A percentile compares a stretch with the other conserved stretches of the same genome.
phyloP scores from a whole-genome alignment of 64 coral and sea anemone genomes.

The Pachyseris speciosa region DNA sequence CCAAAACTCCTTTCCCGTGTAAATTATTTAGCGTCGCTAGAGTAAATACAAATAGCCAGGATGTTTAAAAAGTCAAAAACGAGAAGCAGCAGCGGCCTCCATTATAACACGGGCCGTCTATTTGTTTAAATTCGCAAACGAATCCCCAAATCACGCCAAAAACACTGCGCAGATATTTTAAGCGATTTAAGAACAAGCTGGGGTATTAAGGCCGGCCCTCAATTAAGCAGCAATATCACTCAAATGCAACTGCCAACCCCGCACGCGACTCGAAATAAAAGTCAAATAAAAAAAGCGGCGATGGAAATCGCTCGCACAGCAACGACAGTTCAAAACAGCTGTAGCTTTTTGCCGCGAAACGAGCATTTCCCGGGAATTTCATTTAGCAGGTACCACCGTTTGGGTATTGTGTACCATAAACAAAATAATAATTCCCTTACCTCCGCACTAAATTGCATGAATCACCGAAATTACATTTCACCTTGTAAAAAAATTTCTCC shows the following conservation, averaged over 20 bases:
- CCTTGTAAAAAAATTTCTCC: not conserved
- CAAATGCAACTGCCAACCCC: not conserved
- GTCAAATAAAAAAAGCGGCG: not conserved
- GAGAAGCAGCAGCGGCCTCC: not conserved
- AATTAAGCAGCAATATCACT: constrained; percentile 42
- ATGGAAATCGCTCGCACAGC: not conserved
- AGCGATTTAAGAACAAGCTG: not conserved
- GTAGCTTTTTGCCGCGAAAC: not conserved
- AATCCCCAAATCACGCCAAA: not conserved
- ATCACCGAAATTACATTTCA: not conserved
- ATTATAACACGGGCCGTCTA: not conserved
- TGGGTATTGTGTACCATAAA: not conserved
- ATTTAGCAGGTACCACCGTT: not conserved
- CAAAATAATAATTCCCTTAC: not conserved
- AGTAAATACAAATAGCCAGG: constrained; percentile 42
- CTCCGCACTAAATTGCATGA: constrained; percentile 12
- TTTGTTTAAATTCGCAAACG: constrained; percentile 1
- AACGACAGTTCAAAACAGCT: not conserved
- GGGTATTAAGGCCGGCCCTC: constrained; percentile 18
- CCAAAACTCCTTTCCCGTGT: constrained; percentile 21
- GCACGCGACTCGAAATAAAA: constrained; percentile 13
- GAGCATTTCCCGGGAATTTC: not conserved
- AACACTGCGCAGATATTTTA: not conserved
- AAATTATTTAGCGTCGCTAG: constrained; percentile 45
- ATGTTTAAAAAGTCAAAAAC: constrained; percentile 22